These are phyloP conservation scores for Chrysolina americana DNA, from an alignment of 2,888 invertebrate genomes.

Conservation along the genomic window DNA sequence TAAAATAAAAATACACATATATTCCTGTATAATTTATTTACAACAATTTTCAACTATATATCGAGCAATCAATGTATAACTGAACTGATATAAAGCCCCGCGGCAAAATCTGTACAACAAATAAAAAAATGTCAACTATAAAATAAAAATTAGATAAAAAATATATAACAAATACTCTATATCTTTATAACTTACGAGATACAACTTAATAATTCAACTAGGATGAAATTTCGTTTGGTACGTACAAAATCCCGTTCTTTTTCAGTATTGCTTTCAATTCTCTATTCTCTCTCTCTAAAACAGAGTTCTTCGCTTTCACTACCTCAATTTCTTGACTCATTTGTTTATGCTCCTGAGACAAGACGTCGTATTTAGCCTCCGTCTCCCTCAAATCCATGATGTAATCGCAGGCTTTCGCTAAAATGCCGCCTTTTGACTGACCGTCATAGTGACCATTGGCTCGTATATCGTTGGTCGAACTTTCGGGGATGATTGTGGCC, in stretches of 20 bases:
- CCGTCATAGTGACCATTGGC: slow-evolving; percentile 76
- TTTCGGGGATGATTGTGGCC: slow-evolving; percentile 89
- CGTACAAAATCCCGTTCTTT: slow-evolving; percentile 73
- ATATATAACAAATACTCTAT: slow-evolving; percentile 36
- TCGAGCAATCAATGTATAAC: slow-evolving; percentile 34
- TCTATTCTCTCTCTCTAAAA: slow-evolving; percentile 84
- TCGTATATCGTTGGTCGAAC: slow-evolving; percentile 71
- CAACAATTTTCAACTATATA: slow-evolving; percentile 40
- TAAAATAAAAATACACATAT: background rate
- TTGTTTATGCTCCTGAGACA: slow-evolving; percentile 79
- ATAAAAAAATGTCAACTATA: slow-evolving; percentile 22
- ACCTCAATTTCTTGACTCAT: slow-evolving; percentile 79
- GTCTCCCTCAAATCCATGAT: slow-evolving; percentile 87
- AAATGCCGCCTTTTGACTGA: slow-evolving; percentile 94
- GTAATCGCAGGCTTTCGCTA: slow-evolving; percentile 96
- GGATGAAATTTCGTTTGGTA: slow-evolving; percentile 42
- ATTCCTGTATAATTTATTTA: slow-evolving; percentile 39
- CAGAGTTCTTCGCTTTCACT: slow-evolving; percentile 80
- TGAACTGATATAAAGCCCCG: slow-evolving; percentile 32
- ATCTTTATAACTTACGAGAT: slow-evolving; percentile 23
- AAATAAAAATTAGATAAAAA: slow-evolving; percentile 32
- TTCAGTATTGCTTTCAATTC: slow-evolving; percentile 79
- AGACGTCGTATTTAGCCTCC: slow-evolving; percentile 80
- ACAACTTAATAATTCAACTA: slow-evolving; percentile 25
- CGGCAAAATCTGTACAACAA: slow-evolving; percentile 37